Evolutionary conservation across 1,140 invertebrate genomes (phyloP).

Genomic region (Manduca sexta): DNA sequence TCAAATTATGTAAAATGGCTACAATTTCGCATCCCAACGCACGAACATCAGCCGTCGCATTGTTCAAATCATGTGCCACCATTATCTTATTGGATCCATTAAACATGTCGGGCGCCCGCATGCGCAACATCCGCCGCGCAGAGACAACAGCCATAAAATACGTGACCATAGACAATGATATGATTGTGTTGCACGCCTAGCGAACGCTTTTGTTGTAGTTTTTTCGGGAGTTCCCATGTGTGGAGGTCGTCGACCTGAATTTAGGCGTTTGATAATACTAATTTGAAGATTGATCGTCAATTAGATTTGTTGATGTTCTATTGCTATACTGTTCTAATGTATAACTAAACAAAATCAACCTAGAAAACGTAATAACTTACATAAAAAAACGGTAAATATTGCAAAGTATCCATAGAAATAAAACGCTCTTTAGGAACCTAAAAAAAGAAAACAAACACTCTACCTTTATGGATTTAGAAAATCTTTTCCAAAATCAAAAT

Average conservation of each 20-base stretch:
- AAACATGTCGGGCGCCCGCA: conserved; percentile 40
- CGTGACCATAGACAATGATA: conserved; percentile 53
- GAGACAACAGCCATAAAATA: conserved; percentile 26
- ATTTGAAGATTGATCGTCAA: too few species aligned
- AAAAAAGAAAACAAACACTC: too few species aligned
- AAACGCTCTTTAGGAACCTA: too few species aligned
- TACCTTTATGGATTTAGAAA: too few species aligned
- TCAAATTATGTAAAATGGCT: too few species aligned
- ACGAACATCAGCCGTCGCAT: conserved; percentile 31
- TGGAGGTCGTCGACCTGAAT: conserved; percentile 1
- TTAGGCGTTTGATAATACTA: neutral
- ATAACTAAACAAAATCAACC: too few species aligned
- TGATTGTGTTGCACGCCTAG: conserved; percentile 22
- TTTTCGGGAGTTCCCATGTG: conserved; percentile 6
- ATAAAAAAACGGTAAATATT: too few species aligned
- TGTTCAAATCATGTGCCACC: conserved; percentile 38
- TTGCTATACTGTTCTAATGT: too few species aligned
- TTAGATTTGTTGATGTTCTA: too few species aligned
- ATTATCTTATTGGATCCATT: conserved; percentile 59
- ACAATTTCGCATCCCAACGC: neutral
- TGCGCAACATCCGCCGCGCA: conserved; percentile 44
- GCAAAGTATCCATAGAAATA: too few species aligned
- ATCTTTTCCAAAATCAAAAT: too few species aligned
- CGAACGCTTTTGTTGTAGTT: conserved; percentile 14
- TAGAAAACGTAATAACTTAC: too few species aligned